phyloP scores from a whole-genome alignment of 2,888 invertebrate genomes.

The Drosophila dives region DNA sequence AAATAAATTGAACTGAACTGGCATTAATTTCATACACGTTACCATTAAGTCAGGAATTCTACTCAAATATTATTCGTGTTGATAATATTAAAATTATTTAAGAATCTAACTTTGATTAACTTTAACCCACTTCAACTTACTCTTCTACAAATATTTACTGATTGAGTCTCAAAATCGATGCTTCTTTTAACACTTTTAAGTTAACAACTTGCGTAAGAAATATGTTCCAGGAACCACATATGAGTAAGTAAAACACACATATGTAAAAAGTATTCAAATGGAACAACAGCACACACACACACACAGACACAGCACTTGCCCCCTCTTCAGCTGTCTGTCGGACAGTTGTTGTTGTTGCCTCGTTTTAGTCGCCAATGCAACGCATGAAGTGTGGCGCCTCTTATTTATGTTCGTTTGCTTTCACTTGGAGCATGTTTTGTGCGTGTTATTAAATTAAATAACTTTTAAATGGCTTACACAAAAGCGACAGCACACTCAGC shows the following conservation, averaged over 20 bases:
- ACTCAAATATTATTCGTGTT: neutral
- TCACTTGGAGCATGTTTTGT: slow-evolving; percentile 70
- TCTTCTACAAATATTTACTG: neutral
- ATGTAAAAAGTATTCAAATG: neutral
- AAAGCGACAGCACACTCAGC: slow-evolving; percentile 48
- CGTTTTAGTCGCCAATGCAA: slow-evolving; percentile 23
- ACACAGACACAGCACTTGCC: neutral
- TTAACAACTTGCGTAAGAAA: neutral
- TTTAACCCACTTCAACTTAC: no score
- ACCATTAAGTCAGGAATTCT: neutral
- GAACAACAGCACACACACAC: neutral
- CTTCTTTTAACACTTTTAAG: neutral
- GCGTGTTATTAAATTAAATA: slow-evolving; percentile 78
- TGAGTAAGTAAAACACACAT: neutral
- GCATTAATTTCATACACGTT: neutral
- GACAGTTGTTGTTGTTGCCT: slow-evolving; percentile 3
- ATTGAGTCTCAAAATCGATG: neutral
- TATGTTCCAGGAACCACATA: neutral
- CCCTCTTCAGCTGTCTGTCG: neutral
- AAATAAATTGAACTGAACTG: neutral
- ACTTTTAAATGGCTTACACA: slow-evolving; percentile 77
- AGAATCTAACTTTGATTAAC: neutral
- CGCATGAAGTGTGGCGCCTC: slow-evolving; percentile 6
- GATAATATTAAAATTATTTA: neutral
- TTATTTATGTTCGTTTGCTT: slow-evolving; percentile 63